These are phyloP conservation scores for Pitangus sulphuratus DNA, from an alignment of 2,797 vertebrate species.

Conservation along the genomic window DNA sequence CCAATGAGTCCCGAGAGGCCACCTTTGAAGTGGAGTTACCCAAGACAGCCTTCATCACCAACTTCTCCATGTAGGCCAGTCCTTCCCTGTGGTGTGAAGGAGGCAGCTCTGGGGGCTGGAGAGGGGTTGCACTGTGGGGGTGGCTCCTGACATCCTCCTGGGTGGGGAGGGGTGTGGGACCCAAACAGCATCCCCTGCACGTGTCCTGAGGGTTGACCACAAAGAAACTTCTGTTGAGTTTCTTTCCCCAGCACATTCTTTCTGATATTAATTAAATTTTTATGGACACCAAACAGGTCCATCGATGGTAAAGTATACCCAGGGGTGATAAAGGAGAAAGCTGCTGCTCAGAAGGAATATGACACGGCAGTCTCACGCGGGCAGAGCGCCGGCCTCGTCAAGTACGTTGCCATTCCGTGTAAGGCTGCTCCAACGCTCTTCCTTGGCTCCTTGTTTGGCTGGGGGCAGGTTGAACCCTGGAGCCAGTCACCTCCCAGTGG, in stretches of 20 bases:
- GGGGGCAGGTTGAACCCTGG: background rate
- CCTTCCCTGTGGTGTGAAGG: background rate
- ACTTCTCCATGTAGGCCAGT: slow-evolving; percentile 88
- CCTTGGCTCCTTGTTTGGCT: background rate
- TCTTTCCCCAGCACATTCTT: background rate
- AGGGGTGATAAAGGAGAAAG: slow-evolving; percentile 86
- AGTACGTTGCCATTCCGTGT: slow-evolving; percentile 64
- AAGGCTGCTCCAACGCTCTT: background rate
- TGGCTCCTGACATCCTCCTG: background rate
- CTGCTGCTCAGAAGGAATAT: slow-evolving; percentile 82
- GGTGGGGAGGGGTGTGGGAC: background rate
- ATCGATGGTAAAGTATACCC: slow-evolving; percentile 84
- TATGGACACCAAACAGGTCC: slow-evolving; percentile 74
- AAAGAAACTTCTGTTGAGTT: background rate
- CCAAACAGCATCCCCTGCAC: background rate
- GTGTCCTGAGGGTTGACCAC: background rate
- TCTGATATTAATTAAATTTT: background rate
- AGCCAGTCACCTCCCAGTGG: background rate
- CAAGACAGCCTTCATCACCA: slow-evolving; percentile 92
- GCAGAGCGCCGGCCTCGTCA: slow-evolving; percentile 85
- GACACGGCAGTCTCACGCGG: slow-evolving; percentile 76
- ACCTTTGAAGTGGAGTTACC: slow-evolving; percentile 89
- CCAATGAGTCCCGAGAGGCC: slow-evolving; percentile 76
- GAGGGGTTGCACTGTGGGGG: background rate
- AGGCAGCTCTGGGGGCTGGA: background rate